Conservation (phyloP, 64 coral and sea anemone genomes). For the Trachythela sp. region DNA sequence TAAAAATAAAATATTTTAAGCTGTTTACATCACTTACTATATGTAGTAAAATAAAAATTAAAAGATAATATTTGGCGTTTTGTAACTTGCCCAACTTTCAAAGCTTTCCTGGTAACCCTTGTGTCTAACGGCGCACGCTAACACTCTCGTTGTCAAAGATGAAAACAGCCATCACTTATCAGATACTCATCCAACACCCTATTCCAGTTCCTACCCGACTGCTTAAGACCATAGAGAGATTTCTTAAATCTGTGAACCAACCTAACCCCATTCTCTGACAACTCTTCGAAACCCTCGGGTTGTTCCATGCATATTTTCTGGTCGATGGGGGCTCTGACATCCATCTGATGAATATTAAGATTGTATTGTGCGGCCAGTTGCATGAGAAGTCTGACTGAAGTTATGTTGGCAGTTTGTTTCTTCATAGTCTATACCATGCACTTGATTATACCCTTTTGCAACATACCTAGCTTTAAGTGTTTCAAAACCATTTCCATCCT, state of each 20-base stretch:
- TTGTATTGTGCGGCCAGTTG: conserved; percentile 35
- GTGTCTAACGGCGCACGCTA: too few relatives aligned
- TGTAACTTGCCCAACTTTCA: too few relatives aligned
- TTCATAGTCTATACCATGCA: conserved; percentile 27
- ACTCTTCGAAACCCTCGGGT: conserved; percentile 39
- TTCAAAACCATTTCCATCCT: conserved; percentile 26
- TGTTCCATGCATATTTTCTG: conserved; percentile 51
- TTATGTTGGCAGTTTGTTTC: conserved; percentile 42
- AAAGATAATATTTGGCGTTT: too few relatives aligned
- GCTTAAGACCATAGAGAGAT: conserved; percentile 48
- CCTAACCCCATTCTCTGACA: conserved; percentile 23
- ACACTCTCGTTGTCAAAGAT: too few relatives aligned
- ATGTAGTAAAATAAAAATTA: too few relatives aligned
- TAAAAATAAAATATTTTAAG: too few relatives aligned
- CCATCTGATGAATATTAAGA: conserved; percentile 35
- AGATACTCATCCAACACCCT: conserved; percentile 21
- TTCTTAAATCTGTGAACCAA: conserved; percentile 50
- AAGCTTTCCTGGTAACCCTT: too few relatives aligned
- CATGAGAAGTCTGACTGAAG: conserved; percentile 37
- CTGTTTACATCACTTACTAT: too few relatives aligned
- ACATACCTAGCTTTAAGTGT: conserved; percentile 49
- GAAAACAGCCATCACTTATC: conserved; percentile 10
- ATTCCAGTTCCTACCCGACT: conserved; percentile 44
- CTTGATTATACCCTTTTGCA: conserved; percentile 48
- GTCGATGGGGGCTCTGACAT: conserved; percentile 45